Evolutionary conservation across 1,140 invertebrate genomes (phyloP).

Genomic region (Spodoptera frugiperda): DNA sequence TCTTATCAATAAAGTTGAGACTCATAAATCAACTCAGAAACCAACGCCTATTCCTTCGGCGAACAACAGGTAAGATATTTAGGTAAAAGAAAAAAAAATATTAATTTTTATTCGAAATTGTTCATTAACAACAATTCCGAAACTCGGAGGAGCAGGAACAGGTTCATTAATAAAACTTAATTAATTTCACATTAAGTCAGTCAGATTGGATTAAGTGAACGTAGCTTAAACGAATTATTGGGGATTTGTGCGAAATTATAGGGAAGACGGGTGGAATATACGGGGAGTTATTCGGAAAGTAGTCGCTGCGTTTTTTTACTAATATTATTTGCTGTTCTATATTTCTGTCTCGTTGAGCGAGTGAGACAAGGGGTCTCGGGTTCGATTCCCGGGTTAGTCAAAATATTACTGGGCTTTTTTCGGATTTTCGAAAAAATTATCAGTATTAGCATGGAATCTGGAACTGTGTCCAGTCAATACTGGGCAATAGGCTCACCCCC

Average conservation of each 20-base stretch:
- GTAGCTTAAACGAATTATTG: constrained; percentile 78
- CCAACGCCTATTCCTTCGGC: too few relatives aligned
- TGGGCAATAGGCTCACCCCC: too few relatives aligned
- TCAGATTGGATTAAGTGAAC: constrained; percentile 73
- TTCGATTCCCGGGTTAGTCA: too few relatives aligned
- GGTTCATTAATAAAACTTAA: constrained; percentile 80
- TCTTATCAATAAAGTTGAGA: too few relatives aligned
- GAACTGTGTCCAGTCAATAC: too few relatives aligned
- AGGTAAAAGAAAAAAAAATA: constrained; percentile 8
- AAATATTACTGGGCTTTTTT: too few relatives aligned
- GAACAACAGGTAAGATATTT: too few relatives aligned
- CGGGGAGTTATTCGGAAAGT: background rate
- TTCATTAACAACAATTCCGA: constrained; percentile 29
- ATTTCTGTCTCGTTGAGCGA: too few relatives aligned
- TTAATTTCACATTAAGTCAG: constrained; percentile 77
- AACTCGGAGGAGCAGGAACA: constrained; percentile 54
- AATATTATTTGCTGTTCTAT: background rate
- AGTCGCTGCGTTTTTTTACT: background rate
- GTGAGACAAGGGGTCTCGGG: too few relatives aligned
- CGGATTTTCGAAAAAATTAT: too few relatives aligned
- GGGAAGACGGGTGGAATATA: constrained; percentile 50
- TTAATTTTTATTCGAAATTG: constrained; percentile 17
- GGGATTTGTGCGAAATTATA: constrained; percentile 74
- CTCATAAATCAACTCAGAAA: too few relatives aligned
- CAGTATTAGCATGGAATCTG: too few relatives aligned